Evolutionary conservation across 2,797 vertebrate genomes (phyloP).

Genomic region (Microtus obscurus): DNA sequence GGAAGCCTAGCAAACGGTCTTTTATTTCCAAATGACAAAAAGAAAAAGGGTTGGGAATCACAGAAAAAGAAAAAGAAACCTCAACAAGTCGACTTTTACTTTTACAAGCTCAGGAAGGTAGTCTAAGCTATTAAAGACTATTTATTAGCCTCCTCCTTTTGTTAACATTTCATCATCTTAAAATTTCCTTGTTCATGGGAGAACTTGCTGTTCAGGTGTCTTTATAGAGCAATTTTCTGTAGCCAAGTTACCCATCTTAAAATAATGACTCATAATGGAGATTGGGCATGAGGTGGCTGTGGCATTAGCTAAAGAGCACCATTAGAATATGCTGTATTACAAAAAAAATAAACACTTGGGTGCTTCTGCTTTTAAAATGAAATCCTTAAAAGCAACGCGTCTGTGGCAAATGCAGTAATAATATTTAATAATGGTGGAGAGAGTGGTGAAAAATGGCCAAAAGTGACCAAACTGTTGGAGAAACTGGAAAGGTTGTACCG

Average conservation of each 20-base stretch:
- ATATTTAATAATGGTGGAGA: slow-evolving; percentile 74
- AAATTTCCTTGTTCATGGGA: slow-evolving; percentile 68
- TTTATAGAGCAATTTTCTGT: slow-evolving; percentile 79
- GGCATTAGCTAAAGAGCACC: slow-evolving; percentile 74
- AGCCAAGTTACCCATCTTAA: slow-evolving; percentile 76
- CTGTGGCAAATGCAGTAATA: slow-evolving; percentile 73
- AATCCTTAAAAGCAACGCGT: slow-evolving; percentile 75
- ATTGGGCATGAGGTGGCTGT: slow-evolving; percentile 12
- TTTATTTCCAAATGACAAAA: slow-evolving; percentile 69
- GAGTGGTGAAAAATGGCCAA: slow-evolving; percentile 60
- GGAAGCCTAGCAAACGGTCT: slow-evolving; percentile 64
- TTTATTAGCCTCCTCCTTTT: slow-evolving; percentile 52
- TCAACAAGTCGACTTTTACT: slow-evolving; percentile 71
- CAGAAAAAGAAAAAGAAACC: background rate
- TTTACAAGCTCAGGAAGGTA: slow-evolving; percentile 65
- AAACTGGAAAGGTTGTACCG: background rate
- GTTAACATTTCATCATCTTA: slow-evolving; percentile 69
- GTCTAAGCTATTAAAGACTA: slow-evolving; percentile 65
- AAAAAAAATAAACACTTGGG: slow-evolving; percentile 74
- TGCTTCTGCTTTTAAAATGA: slow-evolving; percentile 73
- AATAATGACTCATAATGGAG: slow-evolving; percentile 81
- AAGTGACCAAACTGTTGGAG: slow-evolving; percentile 63
- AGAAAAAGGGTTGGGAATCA: background rate
- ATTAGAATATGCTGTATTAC: slow-evolving; percentile 74
- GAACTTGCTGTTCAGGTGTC: slow-evolving; percentile 74